Evolutionary conservation across 1,140 invertebrate species (phyloP).

Genomic region (Drosophila dunni): DNA sequence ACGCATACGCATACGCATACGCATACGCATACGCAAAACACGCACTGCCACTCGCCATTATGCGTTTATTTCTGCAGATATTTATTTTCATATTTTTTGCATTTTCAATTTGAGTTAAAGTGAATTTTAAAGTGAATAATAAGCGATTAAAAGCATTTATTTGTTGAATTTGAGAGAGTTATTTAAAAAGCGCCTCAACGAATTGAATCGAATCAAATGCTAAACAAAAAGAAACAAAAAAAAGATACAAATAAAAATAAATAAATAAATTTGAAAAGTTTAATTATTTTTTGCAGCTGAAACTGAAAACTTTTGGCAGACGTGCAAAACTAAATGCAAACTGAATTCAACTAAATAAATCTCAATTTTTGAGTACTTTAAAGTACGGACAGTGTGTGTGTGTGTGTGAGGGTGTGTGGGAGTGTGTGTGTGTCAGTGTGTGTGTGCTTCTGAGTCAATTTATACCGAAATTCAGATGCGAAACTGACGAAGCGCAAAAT

Average conservation of each 20-base stretch:
- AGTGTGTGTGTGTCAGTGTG: neutral
- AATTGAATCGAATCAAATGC: no score
- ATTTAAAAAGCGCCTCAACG: neutral
- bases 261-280: neutral
- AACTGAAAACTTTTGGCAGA: neutral
- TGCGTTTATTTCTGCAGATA: neutral
- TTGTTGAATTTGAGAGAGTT: neutral
- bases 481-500: conserved; percentile 43
- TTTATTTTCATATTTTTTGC: neutral
- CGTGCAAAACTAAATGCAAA: conserved; percentile 1
- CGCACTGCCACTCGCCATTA: conserved; percentile 7
- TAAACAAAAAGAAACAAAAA: neutral
- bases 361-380: conserved; percentile 19
- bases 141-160: neutral
- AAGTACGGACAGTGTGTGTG: neutral
- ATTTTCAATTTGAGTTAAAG: neutral
- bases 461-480: conserved; percentile 37
- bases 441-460: conserved; percentile 6
- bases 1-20: conserved; percentile 12
- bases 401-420: neutral
- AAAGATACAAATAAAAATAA: no score
- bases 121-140: conserved; percentile 2
- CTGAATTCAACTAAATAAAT: conserved; percentile 15
- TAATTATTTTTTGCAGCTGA: neutral
- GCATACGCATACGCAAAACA: neutral